Conservation (phyloP, 2,113 vertebrate genomes). For the Dunckerocampus dactyliophorus region DNA sequence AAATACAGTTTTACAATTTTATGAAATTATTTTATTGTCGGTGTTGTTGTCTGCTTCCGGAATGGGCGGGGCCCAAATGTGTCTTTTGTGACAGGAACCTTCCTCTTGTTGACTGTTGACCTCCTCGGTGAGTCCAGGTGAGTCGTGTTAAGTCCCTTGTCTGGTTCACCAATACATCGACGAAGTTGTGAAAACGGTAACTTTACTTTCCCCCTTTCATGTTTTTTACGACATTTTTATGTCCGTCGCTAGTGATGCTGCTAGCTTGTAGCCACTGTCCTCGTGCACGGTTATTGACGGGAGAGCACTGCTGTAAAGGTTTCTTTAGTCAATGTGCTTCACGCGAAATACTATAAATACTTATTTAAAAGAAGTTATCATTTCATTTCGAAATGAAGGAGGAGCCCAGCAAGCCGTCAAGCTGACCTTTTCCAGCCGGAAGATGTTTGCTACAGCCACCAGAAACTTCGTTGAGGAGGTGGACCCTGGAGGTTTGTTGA, state of each 20-base stretch:
- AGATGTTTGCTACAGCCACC: slow-evolving; percentile 91
- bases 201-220: neutral
- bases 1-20: neutral
- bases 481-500: slow-evolving; percentile 77
- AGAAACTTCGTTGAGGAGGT: slow-evolving; percentile 86
- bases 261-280: neutral
- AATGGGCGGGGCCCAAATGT: neutral
- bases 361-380: neutral
- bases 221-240: neutral
- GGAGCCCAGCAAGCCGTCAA: neutral
- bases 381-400: neutral
- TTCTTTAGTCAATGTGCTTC: too few species aligned
- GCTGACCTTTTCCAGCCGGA: neutral
- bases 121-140: too few species aligned
- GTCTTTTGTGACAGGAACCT: neutral
- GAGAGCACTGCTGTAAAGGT: neutral
- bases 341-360: too few species aligned
- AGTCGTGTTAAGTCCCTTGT: neutral
- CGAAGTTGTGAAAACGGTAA: neutral
- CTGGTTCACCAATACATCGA: neutral
- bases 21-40: too few species aligned
- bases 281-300: neutral
- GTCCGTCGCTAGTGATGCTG: neutral
- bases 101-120: too few species aligned
- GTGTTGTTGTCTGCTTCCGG: neutral